Evolutionary conservation across 2,113 vertebrate species (phyloP).

Genomic region (Sinocyclocheilus rhinocerous): DNA sequence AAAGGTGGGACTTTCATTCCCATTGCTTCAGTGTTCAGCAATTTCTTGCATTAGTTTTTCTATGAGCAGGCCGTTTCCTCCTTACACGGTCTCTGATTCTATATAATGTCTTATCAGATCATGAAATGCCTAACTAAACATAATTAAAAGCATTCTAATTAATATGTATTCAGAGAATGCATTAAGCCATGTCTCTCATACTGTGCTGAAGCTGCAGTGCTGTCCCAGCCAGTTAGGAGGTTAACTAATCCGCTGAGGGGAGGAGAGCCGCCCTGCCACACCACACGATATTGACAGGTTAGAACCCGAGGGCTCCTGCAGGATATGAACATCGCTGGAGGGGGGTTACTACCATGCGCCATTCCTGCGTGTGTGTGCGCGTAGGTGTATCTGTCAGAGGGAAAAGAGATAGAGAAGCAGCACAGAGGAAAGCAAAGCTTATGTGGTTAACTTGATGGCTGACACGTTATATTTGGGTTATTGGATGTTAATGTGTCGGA

Average conservation of each 20-base stretch:
- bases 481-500: conserved; percentile 26
- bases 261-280: conserved; percentile 58
- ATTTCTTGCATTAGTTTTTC: not conserved
- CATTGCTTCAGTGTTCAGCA: not conserved
- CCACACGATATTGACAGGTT: conserved; percentile 82
- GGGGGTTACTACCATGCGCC: conserved; percentile 75
- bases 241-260: conserved; percentile 73
- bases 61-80: not conserved
- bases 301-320: conserved; percentile 83
- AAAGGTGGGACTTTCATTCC: not conserved
- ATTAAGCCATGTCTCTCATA: not conserved
- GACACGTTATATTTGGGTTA: conserved; percentile 35
- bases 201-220: conserved; percentile 57
- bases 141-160: not conserved
- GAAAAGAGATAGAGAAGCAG: conserved; percentile 42
- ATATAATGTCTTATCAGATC: not conserved
- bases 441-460: conserved; percentile 42
- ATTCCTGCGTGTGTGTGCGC: conserved; percentile 65
- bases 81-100: not conserved
- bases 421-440: conserved; percentile 9
- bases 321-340: conserved; percentile 84
- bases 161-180: not conserved
- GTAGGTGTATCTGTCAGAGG: not conserved
- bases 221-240: conserved; percentile 71
- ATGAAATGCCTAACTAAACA: not conserved